phyloP scores from a whole-genome alignment of 1,140 invertebrate genomes.

The Tribolium castaneum region DNA sequence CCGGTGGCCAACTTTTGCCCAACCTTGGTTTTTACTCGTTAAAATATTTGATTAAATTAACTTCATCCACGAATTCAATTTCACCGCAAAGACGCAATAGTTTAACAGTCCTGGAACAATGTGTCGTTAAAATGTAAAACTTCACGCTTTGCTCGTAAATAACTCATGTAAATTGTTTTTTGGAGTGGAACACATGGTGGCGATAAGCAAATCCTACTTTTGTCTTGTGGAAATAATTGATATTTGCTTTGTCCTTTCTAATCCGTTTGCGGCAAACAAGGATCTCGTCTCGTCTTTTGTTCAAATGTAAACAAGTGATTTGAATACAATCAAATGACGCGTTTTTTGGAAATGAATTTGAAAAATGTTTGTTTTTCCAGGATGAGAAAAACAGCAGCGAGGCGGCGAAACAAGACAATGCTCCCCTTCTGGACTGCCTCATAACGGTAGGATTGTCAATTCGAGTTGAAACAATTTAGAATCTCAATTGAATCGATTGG shows the following conservation, averaged over 20 bases:
- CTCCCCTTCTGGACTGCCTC: conserved; percentile 42
- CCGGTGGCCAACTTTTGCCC: too few species aligned
- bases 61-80: too few species aligned
- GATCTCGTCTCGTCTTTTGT: background rate
- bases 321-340: background rate
- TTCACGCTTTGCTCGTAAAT: too few species aligned
- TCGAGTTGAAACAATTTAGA: conserved; percentile 17
- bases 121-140: background rate
- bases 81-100: too few species aligned
- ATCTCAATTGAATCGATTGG: conserved; percentile 33
- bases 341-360: background rate
- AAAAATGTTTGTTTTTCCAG: conserved; percentile 13
- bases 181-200: background rate
- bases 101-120: too few species aligned
- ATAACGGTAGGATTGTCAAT: conserved; percentile 36
- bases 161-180: background rate
- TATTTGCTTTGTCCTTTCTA: background rate
- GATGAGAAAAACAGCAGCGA: conserved; percentile 30
- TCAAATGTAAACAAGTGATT: background rate
- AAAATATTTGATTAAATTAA: too few species aligned
- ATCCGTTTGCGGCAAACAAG: background rate
- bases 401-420: background rate
- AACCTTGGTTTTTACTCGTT: too few species aligned
- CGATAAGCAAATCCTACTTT: background rate
- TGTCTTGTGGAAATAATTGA: background rate